Evolutionary conservation across 1,140 invertebrate genomes (phyloP).

Genomic region (Triops cancriformis): DNA sequence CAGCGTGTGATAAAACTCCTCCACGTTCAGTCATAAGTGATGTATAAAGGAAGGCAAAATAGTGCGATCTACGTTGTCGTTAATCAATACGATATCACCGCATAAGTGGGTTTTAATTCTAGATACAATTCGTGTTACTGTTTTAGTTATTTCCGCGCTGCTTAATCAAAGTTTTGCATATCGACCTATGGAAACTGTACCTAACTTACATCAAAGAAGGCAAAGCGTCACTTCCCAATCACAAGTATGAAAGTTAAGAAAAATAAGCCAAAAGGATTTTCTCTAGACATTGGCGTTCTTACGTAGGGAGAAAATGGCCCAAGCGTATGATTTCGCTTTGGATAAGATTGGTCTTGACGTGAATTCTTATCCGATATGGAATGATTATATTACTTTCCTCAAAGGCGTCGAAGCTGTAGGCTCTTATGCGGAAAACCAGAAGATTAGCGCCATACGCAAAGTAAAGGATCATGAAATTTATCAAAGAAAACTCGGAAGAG

Average conservation of each 20-base stretch:
- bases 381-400: conserved; percentile 96
- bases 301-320: conserved; percentile 93
- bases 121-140: neutral
- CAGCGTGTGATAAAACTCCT: neutral
- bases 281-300: neutral
- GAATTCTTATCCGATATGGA: conserved; percentile 91
- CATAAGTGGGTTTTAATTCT: neutral
- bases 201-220: conserved; percentile 97
- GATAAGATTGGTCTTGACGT: conserved; percentile 99
- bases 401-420: conserved; percentile 95
- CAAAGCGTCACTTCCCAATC: conserved; percentile 82
- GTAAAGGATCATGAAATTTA: conserved; percentile 43
- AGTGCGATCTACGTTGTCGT: neutral
- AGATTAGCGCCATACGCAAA: conserved; percentile 93
- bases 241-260: conserved; percentile 59
- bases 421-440: conserved; percentile 98
- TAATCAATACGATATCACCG: neutral
- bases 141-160: conserved; percentile 90
- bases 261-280: neutral
- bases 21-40: neutral
- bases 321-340: conserved; percentile 97
- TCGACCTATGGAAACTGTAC: conserved; percentile 97
- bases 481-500: neutral
- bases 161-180: conserved; percentile 95
- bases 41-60: neutral